Base-by-base conservation (phyloP, 2,797 vertebrate species). In the Pangasius sanitwongsei region DNA sequence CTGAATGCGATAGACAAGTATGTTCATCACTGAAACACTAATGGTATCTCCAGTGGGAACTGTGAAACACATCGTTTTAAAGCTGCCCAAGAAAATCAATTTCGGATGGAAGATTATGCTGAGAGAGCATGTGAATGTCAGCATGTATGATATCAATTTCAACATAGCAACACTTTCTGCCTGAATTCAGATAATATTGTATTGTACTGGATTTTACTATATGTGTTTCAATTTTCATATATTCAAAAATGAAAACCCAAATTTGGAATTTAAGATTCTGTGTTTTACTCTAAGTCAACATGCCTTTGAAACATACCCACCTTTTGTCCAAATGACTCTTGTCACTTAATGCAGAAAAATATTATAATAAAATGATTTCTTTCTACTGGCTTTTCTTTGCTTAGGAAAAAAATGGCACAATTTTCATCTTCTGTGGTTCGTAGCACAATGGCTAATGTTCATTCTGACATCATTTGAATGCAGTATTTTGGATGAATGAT, bases 81-180 rank as follows among this genome's bases (percentile, higher is more conserved):
- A 82, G 84, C 50, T 81, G 78, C 23, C 25, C 61, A 82, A 82
- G 55, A 81, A 86, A 89, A 82, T 89, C 84, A 87, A 80, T 89
- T 85, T 84, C 50, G 50, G 63, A 83, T 85, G 67, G 67, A 77
- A 87, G 86, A 89, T 84, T 69, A 37, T 41, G 80, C 48, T 50
- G 31, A 37, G 61, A 28, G 87, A 59, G 65, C 55, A 18, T 28
- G 53, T 37, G 53, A 74, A 53, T 85, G 48, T 28, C 67, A 34
- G 69, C 84, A 86, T 86, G 11, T 69, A 86, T 74, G 34, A 57
- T 74, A 37, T 20, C 53, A 16, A 75, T 75, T 74, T 87, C 31
- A 87, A 53, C 44, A 80, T 25, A n/a, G 25, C 12, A 77, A 34
- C 31, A 34, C 31, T 78, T 48, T 61, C 34, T 75, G 69, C 37